Conservation (phyloP, 2,888 invertebrate species). For the Paralinhomoeus sp. region DNA sequence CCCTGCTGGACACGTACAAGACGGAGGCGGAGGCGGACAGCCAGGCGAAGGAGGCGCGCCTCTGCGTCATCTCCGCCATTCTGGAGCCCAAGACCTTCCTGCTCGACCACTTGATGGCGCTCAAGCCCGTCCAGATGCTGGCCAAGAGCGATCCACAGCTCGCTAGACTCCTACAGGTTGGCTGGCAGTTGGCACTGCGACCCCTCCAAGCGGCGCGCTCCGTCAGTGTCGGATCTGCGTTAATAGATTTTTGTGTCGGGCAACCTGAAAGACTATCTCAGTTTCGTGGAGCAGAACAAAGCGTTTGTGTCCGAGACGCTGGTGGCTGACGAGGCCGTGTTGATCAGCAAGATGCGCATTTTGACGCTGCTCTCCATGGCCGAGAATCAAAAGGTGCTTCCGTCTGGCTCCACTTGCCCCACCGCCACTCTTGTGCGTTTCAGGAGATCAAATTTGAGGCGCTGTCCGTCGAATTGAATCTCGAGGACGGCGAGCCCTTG, state of each 20-base stretch:
- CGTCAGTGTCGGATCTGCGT: too few species aligned
- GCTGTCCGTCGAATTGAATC: slow-evolving; percentile 63
- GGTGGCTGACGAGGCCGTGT: slow-evolving; percentile 9
- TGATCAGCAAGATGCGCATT: slow-evolving; percentile 63
- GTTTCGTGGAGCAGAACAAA: slow-evolving; percentile 72
- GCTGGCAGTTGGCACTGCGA: neutral
- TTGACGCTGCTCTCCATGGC: slow-evolving; percentile 92
- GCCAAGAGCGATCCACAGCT: slow-evolving; percentile 33
- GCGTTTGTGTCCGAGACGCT: slow-evolving; percentile 47
- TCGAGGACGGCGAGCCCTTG: slow-evolving; percentile 53
- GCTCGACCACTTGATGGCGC: slow-evolving; percentile 66
- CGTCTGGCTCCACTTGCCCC: too few species aligned
- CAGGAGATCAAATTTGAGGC: slow-evolving; percentile 71
- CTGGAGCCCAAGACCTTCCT: slow-evolving; percentile 52
- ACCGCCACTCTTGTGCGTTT: too few species aligned
- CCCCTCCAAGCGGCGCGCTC: too few species aligned
- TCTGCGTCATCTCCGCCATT: slow-evolving; percentile 74
- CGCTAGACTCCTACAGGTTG: neutral
- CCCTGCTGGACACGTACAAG: slow-evolving; percentile 79
- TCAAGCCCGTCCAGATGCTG: slow-evolving; percentile 68
- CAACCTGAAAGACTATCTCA: slow-evolving; percentile 65
- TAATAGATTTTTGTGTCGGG: slow-evolving; percentile 72
- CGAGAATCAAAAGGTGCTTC: slow-evolving; percentile 38
- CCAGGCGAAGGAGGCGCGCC: slow-evolving; percentile 74
- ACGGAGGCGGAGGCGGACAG: slow-evolving; percentile 75